Percentiles rank a stretch among this genome's conserved stretches.
Conservation (phyloP, 2,113 vertebrate species). For the Orycteropus afer region DNA sequence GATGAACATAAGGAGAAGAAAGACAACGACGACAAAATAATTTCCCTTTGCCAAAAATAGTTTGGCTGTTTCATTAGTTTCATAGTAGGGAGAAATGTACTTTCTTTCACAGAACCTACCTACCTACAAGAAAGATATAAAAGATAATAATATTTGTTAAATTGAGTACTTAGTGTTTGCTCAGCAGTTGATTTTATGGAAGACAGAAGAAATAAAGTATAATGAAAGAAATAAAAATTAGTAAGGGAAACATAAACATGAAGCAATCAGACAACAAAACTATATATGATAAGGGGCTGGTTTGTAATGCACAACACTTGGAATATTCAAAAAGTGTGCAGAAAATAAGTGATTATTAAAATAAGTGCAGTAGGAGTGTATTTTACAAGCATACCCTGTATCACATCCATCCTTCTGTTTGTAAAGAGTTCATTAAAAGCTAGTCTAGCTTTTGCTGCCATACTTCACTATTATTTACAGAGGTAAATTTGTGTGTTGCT, state of each 20-base stretch:
- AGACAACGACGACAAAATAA: not conserved
- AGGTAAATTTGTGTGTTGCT: not conserved
- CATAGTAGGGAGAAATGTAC: not conserved
- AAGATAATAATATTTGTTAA: not conserved
- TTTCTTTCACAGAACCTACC: not conserved
- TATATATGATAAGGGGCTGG: not conserved
- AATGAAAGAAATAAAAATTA: not conserved
- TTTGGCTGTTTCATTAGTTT: not conserved
- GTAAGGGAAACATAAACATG: not conserved
- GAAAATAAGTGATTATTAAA: conserved; percentile 26
- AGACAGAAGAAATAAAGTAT: not conserved
- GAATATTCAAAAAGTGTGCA: not conserved
- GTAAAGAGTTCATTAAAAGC: not conserved
- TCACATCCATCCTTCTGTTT: not conserved
- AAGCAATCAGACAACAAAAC: not conserved
- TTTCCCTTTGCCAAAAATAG: not conserved
- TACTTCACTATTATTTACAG: not conserved
- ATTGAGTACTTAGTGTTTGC: not conserved
- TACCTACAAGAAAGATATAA: not conserved
- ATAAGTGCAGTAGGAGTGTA: not conserved
- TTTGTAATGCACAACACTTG: not conserved
- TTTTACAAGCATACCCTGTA: not conserved
- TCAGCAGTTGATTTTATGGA: not conserved
- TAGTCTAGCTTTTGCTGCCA: not conserved
- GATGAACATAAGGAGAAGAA: not conserved